A percentile compares a stretch with the other conserved stretches of the same genome.
Conservation (phyloP, 2,113 vertebrate genomes). For the Sceloporus undulatus region DNA sequence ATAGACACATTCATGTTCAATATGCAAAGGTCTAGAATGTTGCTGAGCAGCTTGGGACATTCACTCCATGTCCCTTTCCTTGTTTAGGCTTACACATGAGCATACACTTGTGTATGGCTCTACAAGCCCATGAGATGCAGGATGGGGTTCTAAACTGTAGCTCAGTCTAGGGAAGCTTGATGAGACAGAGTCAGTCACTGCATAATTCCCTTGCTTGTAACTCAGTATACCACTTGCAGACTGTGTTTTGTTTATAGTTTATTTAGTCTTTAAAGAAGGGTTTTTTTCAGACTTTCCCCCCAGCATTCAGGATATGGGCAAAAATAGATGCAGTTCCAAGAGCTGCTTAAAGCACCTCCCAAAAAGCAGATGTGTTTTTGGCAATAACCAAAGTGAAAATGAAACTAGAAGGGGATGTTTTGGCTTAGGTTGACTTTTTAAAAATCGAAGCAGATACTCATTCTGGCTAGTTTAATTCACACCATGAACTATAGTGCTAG, state of each 20-base stretch:
- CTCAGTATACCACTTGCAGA: not conserved
- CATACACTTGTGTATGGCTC: not conserved
- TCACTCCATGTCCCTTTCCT: not conserved
- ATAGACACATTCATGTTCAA: too few relatives aligned
- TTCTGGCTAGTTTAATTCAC: not conserved
- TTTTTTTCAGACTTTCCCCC: not conserved
- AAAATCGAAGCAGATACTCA: not conserved
- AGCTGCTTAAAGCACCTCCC: not conserved
- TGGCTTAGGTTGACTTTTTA: not conserved
- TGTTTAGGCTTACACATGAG: too few relatives aligned
- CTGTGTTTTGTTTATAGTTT: not conserved
- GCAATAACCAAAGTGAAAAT: constrained; percentile 3
- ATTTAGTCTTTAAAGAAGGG: not conserved
- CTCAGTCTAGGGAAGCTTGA: not conserved
- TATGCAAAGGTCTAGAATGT: too few relatives aligned
- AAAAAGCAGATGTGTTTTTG: not conserved
- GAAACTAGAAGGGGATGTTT: constrained; percentile 9
- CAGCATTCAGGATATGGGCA: not conserved
- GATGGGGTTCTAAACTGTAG: not conserved
- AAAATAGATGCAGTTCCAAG: not conserved
- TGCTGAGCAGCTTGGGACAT: too few relatives aligned
- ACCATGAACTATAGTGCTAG: not conserved
- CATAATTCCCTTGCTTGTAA: not conserved
- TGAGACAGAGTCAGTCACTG: not conserved
- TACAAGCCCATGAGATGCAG: not conserved